These are phyloP conservation scores for Drosophila ochracea DNA, from an alignment of 2,888 invertebrate species.

Conservation along the genomic window DNA sequence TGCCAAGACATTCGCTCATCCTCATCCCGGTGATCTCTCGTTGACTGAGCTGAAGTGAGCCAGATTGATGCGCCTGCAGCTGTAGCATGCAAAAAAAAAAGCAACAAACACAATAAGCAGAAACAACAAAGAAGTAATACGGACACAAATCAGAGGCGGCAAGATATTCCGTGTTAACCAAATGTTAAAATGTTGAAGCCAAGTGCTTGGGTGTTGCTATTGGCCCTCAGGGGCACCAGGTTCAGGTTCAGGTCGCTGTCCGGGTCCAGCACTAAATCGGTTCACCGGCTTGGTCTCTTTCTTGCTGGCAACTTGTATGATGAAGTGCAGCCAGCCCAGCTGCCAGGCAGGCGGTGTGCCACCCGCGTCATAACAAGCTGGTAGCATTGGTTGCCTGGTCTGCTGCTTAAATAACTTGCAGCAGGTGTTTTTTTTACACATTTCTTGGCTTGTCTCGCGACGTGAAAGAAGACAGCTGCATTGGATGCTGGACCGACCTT, in stretches of 20 bases:
- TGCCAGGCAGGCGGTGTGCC: constrained; percentile 31
- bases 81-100: constrained; percentile 34
- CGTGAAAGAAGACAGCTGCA: constrained; percentile 77
- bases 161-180: constrained; percentile 77
- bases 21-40: constrained; percentile 65
- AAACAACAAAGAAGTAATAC: constrained; percentile 18
- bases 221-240: constrained; percentile 50
- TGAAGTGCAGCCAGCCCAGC: constrained; percentile 71
- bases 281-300: constrained; percentile 35
- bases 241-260: constrained; percentile 11
- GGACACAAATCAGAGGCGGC: constrained; percentile 73
- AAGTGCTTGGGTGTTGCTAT: constrained; percentile 74
- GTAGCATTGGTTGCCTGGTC: constrained; percentile 46
- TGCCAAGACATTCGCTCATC: constrained; percentile 79
- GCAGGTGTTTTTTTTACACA: constrained; percentile 81
- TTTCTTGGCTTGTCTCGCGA: constrained; percentile 73
- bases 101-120: constrained; percentile 1
- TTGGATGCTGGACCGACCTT: constrained; percentile 37
- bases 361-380: constrained; percentile 71
- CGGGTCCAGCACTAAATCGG: constrained; percentile 14
- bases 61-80: constrained; percentile 79
- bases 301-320: constrained; percentile 69
- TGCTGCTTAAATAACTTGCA: constrained; percentile 75
- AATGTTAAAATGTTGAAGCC: constrained; percentile 76
- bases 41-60: constrained; percentile 51